Percentiles rank a stretch among this genome's conserved stretches.
These are phyloP conservation scores for Cantharis lateralis DNA, from an alignment of 2,888 invertebrate genomes.

Conservation along the genomic window DNA sequence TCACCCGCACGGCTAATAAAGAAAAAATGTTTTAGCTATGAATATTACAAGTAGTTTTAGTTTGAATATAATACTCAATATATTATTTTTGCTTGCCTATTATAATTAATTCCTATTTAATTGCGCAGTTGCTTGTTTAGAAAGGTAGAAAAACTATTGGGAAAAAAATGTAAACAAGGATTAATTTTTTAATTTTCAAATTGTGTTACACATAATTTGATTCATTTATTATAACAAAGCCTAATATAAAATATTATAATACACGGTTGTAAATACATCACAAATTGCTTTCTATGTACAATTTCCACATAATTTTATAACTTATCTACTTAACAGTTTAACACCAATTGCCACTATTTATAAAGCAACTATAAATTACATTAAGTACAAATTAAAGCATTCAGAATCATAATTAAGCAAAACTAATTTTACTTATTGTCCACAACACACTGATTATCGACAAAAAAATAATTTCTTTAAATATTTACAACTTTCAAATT, in stretches of 20 bases:
- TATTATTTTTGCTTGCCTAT: too few species aligned
- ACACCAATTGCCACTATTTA: neutral
- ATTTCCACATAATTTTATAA: slow-evolving; percentile 7
- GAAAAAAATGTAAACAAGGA: neutral
- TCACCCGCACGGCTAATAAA: too few species aligned
- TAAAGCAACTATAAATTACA: neutral
- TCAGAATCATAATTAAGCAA: neutral
- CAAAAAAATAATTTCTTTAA: neutral
- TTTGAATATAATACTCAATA: too few species aligned
- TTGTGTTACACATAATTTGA: neutral
- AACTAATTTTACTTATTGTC: neutral
- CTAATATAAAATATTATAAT: slow-evolving; percentile 20
- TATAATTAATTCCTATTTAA: too few species aligned
- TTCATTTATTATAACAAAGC: slow-evolving; percentile 17
- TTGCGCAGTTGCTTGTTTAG: neutral
- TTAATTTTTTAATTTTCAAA: neutral
- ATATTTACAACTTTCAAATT: neutral
- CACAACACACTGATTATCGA: neutral
- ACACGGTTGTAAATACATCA: slow-evolving; percentile 17
- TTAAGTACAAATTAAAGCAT: neutral
- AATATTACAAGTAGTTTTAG: too few species aligned
- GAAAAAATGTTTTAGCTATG: too few species aligned
- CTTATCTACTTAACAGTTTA: neutral
- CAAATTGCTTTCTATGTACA: slow-evolving; percentile 20
- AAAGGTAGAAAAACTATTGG: neutral